Percentiles rank a stretch among this genome's conserved stretches.
phyloP scores from a whole-genome alignment of 1,140 invertebrate species.

The Portunus trituberculatus region DNA sequence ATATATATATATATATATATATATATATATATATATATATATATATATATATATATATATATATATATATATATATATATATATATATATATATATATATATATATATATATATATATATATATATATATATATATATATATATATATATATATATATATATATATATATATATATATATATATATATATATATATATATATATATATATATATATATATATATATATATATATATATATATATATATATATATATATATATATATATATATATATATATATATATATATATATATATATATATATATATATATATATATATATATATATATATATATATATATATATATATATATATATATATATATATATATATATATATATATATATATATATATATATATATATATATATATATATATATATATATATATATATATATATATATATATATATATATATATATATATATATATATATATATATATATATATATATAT shows the following conservation, averaged over 20 bases:
- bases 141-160: conserved; percentile 38
- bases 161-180: conserved; percentile 48
- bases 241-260: conserved; percentile 38
- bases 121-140: conserved; percentile 24
- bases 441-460: too few relatives aligned
- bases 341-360: conserved; percentile 33
- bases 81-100: conserved; percentile 14
- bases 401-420: too few relatives aligned
- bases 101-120: conserved; percentile 47
- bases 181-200: conserved; percentile 39
- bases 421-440: too few relatives aligned
- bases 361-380: conserved; percentile 26
- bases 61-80: conserved; percentile 7
- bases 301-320: conserved; percentile 25
- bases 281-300: conserved; percentile 42
- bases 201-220: conserved; percentile 11
- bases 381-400: conserved; percentile 45
- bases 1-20: too few relatives aligned
- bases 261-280: conserved; percentile 43
- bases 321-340: conserved; percentile 43
- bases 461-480: too few relatives aligned
- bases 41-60: neutral
- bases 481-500: too few relatives aligned
- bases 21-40: too few relatives aligned
- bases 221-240: conserved; percentile 31